A percentile compares a stretch with the other conserved stretches of the same genome.
Evolutionary conservation across 92 coral and sea anemone genomes (phyloP).

Genomic region (Hydrozoanthus gracilis): DNA sequence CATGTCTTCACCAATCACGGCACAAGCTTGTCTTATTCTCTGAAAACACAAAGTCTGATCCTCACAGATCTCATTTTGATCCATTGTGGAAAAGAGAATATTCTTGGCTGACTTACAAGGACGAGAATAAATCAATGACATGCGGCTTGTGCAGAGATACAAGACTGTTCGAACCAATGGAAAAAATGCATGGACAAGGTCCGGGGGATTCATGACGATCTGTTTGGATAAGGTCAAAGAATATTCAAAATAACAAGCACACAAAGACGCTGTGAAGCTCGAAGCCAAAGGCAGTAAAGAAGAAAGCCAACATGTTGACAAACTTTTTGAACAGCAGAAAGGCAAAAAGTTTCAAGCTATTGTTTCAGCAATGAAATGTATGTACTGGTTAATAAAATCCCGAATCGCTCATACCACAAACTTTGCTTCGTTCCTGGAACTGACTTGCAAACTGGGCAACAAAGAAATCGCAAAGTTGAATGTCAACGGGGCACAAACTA

Average conservation of each 20-base stretch:
- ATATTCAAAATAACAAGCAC: background rate
- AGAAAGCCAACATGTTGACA: background rate
- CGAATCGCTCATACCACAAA: conserved; percentile 49
- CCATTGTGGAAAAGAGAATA: background rate
- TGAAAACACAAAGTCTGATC: background rate
- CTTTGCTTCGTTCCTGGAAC: conserved; percentile 49
- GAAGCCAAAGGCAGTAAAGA: background rate
- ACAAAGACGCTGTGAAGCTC: background rate
- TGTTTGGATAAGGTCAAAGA: background rate
- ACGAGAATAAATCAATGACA: background rate
- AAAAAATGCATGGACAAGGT: background rate
- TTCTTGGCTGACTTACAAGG: background rate
- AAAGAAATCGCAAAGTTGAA: conserved; percentile 27
- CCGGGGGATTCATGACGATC: background rate
- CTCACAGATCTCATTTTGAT: background rate
- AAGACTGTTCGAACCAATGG: background rate
- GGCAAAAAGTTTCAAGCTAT: conserved; percentile 25
- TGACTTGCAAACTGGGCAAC: conserved; percentile 27
- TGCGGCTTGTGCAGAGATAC: conserved; percentile 24
- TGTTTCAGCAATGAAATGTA: conserved; percentile 35
- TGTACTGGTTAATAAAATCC: conserved; percentile 40
- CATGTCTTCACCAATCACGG: too few relatives aligned
- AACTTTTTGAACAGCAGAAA: background rate
- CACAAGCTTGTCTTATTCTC: too few relatives aligned
- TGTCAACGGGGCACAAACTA: conserved; percentile 43